These are phyloP conservation scores for Montipora capricornis DNA, from an alignment of 64 coral and sea anemone genomes.

Conservation along the genomic window DNA sequence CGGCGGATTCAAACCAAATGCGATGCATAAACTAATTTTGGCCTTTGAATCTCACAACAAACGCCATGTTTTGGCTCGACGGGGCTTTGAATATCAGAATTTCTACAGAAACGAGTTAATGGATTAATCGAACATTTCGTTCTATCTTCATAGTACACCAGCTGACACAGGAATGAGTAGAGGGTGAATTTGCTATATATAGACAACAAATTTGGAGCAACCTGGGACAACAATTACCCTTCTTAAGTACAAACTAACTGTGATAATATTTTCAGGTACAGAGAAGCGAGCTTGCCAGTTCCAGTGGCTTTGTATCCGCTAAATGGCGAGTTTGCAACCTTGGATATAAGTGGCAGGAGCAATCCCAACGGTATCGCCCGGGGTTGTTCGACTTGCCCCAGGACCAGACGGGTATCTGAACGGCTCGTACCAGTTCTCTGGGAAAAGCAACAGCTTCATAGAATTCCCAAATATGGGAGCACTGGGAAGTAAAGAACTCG, in stretches of 20 bases:
- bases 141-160: too few species aligned
- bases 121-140: too few species aligned
- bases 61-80: too few species aligned
- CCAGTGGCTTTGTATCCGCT: constrained; percentile 51
- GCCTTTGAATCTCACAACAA: too few species aligned
- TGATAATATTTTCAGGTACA: background rate
- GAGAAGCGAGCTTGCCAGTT: constrained; percentile 9
- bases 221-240: background rate
- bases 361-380: constrained; percentile 51
- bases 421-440: constrained; percentile 66
- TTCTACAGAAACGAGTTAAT: too few species aligned
- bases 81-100: too few species aligned
- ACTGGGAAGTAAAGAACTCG: constrained; percentile 34
- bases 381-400: constrained; percentile 37
- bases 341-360: constrained; percentile 57
- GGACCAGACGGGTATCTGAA: constrained; percentile 53
- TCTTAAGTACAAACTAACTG: background rate
- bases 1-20: too few species aligned
- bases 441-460: constrained; percentile 51
- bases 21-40: too few species aligned
- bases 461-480: constrained; percentile 48
- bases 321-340: constrained; percentile 39
- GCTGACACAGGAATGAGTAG: too few species aligned
- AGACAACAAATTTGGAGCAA: too few species aligned
- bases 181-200: too few species aligned